Percentiles rank a stretch among this genome's conserved stretches.
Conservation (phyloP, 2,888 invertebrate species). For the Acanthosoma haemorrhoidale region DNA sequence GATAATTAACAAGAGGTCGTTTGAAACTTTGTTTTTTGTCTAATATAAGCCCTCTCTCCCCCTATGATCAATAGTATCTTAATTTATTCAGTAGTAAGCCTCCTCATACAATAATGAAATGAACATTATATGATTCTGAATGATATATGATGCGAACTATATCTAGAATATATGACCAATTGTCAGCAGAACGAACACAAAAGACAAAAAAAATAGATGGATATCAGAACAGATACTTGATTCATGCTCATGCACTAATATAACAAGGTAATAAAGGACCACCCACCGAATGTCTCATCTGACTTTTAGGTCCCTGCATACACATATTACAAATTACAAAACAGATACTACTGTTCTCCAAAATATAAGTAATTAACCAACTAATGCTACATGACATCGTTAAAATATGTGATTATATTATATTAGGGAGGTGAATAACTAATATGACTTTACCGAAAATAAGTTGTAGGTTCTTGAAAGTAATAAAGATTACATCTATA, state of each 20-base stretch:
- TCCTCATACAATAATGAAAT: too few species aligned
- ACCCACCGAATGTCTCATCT: constrained; percentile 42
- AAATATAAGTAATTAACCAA: background rate
- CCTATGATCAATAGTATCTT: too few species aligned
- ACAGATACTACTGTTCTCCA: too few species aligned
- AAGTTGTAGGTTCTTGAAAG: background rate
- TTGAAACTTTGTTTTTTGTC: too few species aligned
- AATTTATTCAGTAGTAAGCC: too few species aligned
- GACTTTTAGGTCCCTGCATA: constrained; percentile 42
- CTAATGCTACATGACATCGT: background rate
- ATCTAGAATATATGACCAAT: too few species aligned
- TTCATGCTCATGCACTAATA: constrained; percentile 31
- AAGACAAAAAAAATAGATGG: background rate
- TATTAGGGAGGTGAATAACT: too few species aligned
- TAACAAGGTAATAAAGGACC: constrained; percentile 17
- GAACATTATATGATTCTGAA: too few species aligned
- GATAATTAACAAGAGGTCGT: too few species aligned
- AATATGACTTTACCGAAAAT: too few species aligned
- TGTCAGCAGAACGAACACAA: background rate
- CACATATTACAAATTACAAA: constrained; percentile 38
- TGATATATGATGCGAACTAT: background rate
- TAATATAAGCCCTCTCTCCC: too few species aligned
- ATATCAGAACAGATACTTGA: constrained; percentile 17
- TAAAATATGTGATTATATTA: background rate
- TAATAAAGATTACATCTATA: background rate